Percentiles rank a stretch among this genome's conserved stretches.
phyloP scores from a whole-genome alignment of 2,797 vertebrate species.

The Morelia viridis region DNA sequence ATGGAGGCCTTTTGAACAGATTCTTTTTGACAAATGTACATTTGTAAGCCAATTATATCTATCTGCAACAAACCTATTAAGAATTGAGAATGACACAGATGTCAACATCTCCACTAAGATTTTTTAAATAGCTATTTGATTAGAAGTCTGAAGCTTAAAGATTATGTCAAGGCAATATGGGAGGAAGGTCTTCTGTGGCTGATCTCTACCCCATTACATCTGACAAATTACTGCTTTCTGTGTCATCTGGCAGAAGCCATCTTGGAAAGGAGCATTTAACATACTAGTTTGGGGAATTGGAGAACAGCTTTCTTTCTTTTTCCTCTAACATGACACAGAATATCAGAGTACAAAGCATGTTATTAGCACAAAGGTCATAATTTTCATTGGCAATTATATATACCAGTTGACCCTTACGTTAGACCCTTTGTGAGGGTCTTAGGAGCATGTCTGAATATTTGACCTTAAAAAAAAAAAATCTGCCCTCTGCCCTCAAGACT shows the following conservation, averaged over 20 bases:
- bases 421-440: neutral
- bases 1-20: neutral
- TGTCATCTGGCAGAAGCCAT: neutral
- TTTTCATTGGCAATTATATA: neutral
- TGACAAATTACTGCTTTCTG: neutral
- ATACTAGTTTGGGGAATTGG: neutral
- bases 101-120: neutral
- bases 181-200: neutral
- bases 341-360: neutral
- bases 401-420: neutral
- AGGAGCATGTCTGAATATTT: neutral
- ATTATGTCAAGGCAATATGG: neutral
- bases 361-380: neutral
- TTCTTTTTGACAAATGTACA: neutral
- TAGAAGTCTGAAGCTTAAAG: neutral
- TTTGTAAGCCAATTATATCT: neutral
- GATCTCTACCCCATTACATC: neutral
- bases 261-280: neutral
- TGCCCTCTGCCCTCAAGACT: neutral
- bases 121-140: neutral
- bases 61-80: neutral
- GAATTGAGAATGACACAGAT: neutral
- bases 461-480: neutral
- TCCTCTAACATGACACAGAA: neutral
- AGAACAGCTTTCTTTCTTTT: neutral